A percentile compares a stretch with the other conserved stretches of the same genome.
These are phyloP conservation scores for Oppia nitens DNA, from an alignment of 1,140 invertebrate species.

Conservation along the genomic window DNA sequence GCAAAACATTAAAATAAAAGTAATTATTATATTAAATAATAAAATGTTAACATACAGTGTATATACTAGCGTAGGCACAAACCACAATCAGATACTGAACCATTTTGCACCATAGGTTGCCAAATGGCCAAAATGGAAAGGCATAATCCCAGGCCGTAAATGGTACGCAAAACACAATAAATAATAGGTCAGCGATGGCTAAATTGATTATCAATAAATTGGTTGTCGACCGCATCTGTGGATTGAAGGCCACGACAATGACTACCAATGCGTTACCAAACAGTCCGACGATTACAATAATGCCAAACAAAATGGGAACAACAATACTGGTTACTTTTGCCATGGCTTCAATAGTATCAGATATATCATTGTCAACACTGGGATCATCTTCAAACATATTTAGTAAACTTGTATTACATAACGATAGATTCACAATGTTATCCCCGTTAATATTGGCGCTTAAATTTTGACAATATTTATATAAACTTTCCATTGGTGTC, in stretches of 20 bases:
- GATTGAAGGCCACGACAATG: slow-evolving; percentile 39
- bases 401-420: too few species aligned
- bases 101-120: slow-evolving; percentile 72
- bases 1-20: not conserved
- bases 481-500: too few species aligned
- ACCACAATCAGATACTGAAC: slow-evolving; percentile 68
- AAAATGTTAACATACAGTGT: slow-evolving; percentile 18
- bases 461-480: too few species aligned
- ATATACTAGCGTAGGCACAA: slow-evolving; percentile 67
- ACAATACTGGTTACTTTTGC: slow-evolving; percentile 25
- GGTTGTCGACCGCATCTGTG: slow-evolving; percentile 75
- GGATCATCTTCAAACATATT: too few species aligned
- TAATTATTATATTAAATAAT: slow-evolving; percentile 12
- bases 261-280: slow-evolving; percentile 69
- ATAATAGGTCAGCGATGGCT: slow-evolving; percentile 74
- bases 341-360: too few species aligned
- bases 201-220: slow-evolving; percentile 78
- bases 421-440: too few species aligned
- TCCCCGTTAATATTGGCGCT: too few species aligned
- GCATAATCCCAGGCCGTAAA: slow-evolving; percentile 79
- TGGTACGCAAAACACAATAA: slow-evolving; percentile 88
- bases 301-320: slow-evolving; percentile 68
- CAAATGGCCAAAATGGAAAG: slow-evolving; percentile 73
- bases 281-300: slow-evolving; percentile 68
- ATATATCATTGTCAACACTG: too few species aligned